phyloP scores from a whole-genome alignment of 2,797 vertebrate species.

The Tragopan temminckii region DNA sequence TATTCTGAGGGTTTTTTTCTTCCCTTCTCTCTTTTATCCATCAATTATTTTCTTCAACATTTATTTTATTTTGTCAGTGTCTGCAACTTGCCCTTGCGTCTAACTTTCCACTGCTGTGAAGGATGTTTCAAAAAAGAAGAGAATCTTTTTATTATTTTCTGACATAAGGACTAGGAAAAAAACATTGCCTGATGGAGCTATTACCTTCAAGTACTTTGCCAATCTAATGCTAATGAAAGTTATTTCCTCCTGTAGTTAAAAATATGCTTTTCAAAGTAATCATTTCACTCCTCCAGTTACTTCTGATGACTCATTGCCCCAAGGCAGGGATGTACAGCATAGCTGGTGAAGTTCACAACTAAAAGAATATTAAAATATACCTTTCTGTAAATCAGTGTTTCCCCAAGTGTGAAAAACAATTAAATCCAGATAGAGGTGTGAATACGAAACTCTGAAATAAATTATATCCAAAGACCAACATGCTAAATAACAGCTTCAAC shows the following conservation, averaged over 20 bases:
- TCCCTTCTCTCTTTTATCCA: background rate
- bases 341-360: constrained; percentile 34
- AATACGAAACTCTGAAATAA: constrained; percentile 8
- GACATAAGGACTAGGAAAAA: constrained; percentile 46
- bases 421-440: background rate
- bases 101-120: constrained; percentile 4
- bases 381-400: background rate
- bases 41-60: constrained; percentile 23
- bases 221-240: constrained; percentile 75
- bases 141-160: background rate
- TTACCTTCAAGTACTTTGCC: constrained; percentile 66
- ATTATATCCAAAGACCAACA: background rate
- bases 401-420: background rate
- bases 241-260: constrained; percentile 74
- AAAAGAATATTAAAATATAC: constrained; percentile 27
- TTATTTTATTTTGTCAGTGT: constrained; percentile 37
- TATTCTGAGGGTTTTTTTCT: background rate
- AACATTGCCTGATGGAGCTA: constrained; percentile 39
- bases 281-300: constrained; percentile 48
- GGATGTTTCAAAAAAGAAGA: constrained; percentile 33
- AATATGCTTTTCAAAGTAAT: constrained; percentile 68
- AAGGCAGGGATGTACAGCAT: constrained; percentile 3
- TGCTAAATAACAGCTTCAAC: background rate
- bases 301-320: constrained; percentile 63
- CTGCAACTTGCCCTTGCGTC: background rate